Evolutionary conservation across 2,797 vertebrate genomes (phyloP), one percentile per base, ranked within the genome.

Genomic region (Poecile montanus): DNA sequence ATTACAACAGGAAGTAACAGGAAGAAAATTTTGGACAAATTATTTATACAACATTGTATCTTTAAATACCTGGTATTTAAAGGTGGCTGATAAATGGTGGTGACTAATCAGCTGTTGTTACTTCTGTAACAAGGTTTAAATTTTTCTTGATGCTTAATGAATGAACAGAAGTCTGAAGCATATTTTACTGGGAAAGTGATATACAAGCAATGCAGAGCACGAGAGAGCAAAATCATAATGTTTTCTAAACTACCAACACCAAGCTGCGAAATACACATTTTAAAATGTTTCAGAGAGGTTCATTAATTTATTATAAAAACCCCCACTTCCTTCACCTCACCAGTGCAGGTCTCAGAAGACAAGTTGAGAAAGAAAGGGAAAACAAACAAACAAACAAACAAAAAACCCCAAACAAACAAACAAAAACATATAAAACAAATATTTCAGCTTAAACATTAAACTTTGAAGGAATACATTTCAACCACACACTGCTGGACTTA

Each of bases 101-200:
- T 84, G 38, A 25, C 32, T 54, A 74, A 77, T 50, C 72, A 85
- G 32, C 53, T 80, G 19, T 15, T 88, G 21, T 34, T 74, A 70
- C 21, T 80, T 88, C 78, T 85, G 12, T 60, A 71, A 63, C 1
- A 1, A 50, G 16, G 29, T 71, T 58, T 54, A 30, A 54, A 3
- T 61, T 67, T 87, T 93, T 90, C 40, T 53, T 75, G 23, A 27
- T 75, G 25, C 9, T 72, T 80, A 84, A 68, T 82, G 30, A 71
- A 74, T 68, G 45, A 85, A 90, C 71, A 92, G 20, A 82, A 84
- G 17, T 45, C 48, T 4, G 3, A 65, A 87, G 32, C 12, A 16
- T 58, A 67, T 91, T 91, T 93, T 89, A 58, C 32, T 54, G 85
- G 34, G 50, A 79, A 85, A 82, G 40, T n/a, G 17, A 83, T 63